These are phyloP conservation scores for Tragelaphus scriptus DNA, from an alignment of 2,113 vertebrate genomes.

Conservation along the genomic window DNA sequence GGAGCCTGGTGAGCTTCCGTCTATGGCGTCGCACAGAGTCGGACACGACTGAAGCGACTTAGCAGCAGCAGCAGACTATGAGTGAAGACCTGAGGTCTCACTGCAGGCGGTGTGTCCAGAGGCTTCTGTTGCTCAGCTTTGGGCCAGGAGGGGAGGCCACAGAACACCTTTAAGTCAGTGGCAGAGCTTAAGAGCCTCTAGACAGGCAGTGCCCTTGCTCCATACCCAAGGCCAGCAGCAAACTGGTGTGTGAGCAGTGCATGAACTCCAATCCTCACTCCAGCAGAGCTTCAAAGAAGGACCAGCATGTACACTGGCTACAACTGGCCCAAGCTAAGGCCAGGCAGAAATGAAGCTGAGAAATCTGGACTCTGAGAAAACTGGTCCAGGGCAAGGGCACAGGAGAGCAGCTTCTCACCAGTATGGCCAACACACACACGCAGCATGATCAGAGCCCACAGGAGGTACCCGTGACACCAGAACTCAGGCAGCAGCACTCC, in stretches of 20 bases:
- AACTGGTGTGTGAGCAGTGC: rapidly evolving
- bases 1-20: too few species aligned
- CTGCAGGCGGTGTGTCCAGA: rapidly evolving
- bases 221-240: background rate
- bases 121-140: background rate
- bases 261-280: rapidly evolving
- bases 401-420: background rate
- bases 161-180: background rate
- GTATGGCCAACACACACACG: background rate
- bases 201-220: background rate
- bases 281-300: background rate
- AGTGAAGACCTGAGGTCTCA: too few species aligned
- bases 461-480: background rate
- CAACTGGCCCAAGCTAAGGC: background rate
- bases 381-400: background rate
- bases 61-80: too few species aligned
- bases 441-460: background rate
- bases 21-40: too few species aligned
- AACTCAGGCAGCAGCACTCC: background rate
- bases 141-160: background rate
- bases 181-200: background rate
- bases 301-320: background rate
- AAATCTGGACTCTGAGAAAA: too few species aligned
- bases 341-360: background rate
- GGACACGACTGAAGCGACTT: too few species aligned